These are phyloP conservation scores for Sphaeramia orbicularis DNA, from an alignment of 2,797 vertebrate genomes.

Conservation along the genomic window DNA sequence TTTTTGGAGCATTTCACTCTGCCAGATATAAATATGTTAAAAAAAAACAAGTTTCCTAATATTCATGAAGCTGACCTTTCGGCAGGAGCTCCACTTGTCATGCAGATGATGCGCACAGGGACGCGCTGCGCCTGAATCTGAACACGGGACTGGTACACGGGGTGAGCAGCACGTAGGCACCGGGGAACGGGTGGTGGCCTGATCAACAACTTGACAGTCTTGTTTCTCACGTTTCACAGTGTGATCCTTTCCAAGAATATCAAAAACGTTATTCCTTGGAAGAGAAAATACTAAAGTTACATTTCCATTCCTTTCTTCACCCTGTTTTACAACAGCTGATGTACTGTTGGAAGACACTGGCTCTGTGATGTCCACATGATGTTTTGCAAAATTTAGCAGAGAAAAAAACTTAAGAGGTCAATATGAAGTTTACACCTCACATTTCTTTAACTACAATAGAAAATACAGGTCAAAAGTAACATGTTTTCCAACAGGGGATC, in stretches of 20 bases:
- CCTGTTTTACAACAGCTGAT: too few species aligned
- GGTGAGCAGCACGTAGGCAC: conserved; percentile 69
- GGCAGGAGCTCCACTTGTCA: background rate
- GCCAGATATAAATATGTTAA: too few species aligned
- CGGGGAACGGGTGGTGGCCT: background rate
- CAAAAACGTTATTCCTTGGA: too few species aligned
- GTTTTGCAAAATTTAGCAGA: too few species aligned
- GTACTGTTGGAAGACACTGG: too few species aligned
- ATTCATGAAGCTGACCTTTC: background rate
- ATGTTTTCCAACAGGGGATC: background rate
- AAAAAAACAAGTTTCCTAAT: too few species aligned
- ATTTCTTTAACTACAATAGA: background rate
- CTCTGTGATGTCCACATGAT: too few species aligned
- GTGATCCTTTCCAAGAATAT: background rate
- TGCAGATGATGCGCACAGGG: background rate
- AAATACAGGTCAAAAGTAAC: background rate
- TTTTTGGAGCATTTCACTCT: too few species aligned
- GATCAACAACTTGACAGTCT: conserved; percentile 12
- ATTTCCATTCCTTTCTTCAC: background rate
- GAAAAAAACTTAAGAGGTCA: too few species aligned
- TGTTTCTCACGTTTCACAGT: conserved; percentile 10
- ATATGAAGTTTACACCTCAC: too few species aligned
- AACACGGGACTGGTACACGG: conserved; percentile 13
- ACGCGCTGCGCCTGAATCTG: background rate
- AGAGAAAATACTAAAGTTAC: background rate